Conservation (phyloP, 2,888 invertebrate genomes). For the Caenorhabditis parvicauda region DNA sequence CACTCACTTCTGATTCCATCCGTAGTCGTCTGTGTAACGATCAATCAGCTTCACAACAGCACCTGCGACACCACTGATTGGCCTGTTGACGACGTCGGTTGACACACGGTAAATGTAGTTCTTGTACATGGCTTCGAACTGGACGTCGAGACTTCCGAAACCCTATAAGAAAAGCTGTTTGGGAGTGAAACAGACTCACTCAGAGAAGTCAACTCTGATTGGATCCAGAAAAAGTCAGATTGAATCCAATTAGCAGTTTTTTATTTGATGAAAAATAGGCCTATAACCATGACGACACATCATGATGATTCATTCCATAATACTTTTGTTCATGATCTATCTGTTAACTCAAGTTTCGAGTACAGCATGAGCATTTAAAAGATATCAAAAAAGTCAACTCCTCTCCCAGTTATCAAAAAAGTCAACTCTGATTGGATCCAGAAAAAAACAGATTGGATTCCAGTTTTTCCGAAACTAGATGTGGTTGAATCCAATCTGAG, state of each 20-base stretch:
- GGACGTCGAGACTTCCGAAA: constrained; percentile 48
- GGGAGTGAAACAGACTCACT: background rate
- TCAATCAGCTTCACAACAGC: constrained; percentile 52
- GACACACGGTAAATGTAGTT: constrained; percentile 55
- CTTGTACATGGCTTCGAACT: constrained; percentile 55
- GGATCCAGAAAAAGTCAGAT: too few relatives aligned
- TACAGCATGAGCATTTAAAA: too few relatives aligned
- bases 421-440: too few relatives aligned
- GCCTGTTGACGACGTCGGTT: constrained; percentile 46
- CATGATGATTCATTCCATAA: constrained; percentile 10
- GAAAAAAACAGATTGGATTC: too few relatives aligned
- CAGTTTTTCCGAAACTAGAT: too few relatives aligned
- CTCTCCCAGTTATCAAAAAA: background rate
- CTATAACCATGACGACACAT: constrained; percentile 5
- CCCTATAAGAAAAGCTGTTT: constrained; percentile 34
- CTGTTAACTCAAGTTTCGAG: too few relatives aligned
- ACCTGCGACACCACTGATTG: constrained; percentile 81
- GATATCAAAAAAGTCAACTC: too few relatives aligned
- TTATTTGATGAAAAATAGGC: constrained; percentile 7
- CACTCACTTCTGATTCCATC: constrained; percentile 57
- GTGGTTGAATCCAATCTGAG: too few relatives aligned
- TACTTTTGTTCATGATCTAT: too few relatives aligned
- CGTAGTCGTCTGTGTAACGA: constrained; percentile 49
- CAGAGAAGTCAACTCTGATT: too few relatives aligned
- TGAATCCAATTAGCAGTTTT: constrained; percentile 1